These are phyloP conservation scores for Formicarius rufipectus DNA, from an alignment of 2,113 vertebrate genomes.

Conservation along the genomic window DNA sequence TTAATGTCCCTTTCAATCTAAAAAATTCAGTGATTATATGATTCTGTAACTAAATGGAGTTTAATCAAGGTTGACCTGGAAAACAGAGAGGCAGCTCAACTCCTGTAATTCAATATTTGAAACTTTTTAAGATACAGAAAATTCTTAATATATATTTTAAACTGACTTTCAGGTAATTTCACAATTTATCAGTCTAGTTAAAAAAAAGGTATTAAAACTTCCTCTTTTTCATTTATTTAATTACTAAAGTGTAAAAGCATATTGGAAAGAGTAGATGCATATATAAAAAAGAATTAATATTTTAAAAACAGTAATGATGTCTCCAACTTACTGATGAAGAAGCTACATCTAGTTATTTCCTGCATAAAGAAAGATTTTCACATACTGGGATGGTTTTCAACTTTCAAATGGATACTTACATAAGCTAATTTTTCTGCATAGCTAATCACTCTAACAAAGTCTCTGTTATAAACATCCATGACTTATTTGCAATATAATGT, in stretches of 20 bases:
- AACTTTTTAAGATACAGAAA: not conserved
- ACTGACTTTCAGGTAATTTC: not conserved
- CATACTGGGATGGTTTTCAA: not conserved
- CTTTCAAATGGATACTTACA: not conserved
- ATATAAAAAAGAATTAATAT: not conserved
- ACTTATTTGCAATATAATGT: not conserved
- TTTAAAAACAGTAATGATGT: not conserved
- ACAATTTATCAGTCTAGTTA: not conserved
- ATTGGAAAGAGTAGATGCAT: not conserved
- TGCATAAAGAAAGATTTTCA: not conserved
- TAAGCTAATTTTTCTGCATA: not conserved
- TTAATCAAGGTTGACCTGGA: not conserved
- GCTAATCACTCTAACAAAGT: not conserved
- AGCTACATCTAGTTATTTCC: not conserved
- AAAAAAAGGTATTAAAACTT: not conserved
- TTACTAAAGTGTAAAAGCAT: not conserved
- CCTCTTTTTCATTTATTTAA: not conserved
- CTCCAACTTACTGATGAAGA: not conserved
- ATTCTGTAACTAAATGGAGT: not conserved
- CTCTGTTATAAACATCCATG: not conserved
- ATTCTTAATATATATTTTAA: not conserved
- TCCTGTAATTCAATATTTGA: not conserved
- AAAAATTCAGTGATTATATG: not conserved
- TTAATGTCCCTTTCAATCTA: not conserved
- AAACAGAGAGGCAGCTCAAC: not conserved